Base-by-base conservation (phyloP, 2,888 invertebrate species). In the Empis livida region DNA sequence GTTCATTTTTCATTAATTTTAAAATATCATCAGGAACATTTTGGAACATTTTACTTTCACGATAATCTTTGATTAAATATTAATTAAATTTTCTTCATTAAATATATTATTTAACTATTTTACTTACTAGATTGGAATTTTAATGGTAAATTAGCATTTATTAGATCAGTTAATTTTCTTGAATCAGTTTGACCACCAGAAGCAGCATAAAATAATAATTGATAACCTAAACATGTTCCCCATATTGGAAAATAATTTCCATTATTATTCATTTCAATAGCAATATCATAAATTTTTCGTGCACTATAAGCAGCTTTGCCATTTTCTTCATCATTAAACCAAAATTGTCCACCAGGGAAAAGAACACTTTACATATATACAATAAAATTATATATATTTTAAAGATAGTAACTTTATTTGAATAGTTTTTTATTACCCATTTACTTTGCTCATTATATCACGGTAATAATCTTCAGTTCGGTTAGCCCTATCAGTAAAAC, bases 211-310 rank as follows among this genome's bases (percentile, higher is more conserved):
- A 82, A 71, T 47, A 90, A 64, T 32, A 89, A 70, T 64, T 94
- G 85, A 63, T 90, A 87, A 17, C 94, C 94, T 31, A 92, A 74
- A 59, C 94, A 94, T 1, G 84, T 91, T 1, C 90, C 93, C 75
- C 87, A 87, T 42, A 95, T 64, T 0, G 94, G 93, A 62, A 91
- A 90, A 60, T 82, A 81, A 3, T 43, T 56, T 1, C 83, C 85
- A 1, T 71, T 66, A 2, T 79, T 70, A 60, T 91, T 89, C 48
- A 81, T 64, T 60, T 77, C 62, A 49, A 74, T 65, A 0, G 87
- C 87, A 43, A 84, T 72, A 45, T 83, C 74, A 56, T 79, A 80
- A 49, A 88, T 77, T 45, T 74, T 67, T 53, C 75, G 72, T 0
- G 83, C 86, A 10, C 61, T 70, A 54, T 77, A 73, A 0, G 85